Evolutionary conservation across 1,140 invertebrate species (phyloP).

Genomic region (Metaphire vulgaris): DNA sequence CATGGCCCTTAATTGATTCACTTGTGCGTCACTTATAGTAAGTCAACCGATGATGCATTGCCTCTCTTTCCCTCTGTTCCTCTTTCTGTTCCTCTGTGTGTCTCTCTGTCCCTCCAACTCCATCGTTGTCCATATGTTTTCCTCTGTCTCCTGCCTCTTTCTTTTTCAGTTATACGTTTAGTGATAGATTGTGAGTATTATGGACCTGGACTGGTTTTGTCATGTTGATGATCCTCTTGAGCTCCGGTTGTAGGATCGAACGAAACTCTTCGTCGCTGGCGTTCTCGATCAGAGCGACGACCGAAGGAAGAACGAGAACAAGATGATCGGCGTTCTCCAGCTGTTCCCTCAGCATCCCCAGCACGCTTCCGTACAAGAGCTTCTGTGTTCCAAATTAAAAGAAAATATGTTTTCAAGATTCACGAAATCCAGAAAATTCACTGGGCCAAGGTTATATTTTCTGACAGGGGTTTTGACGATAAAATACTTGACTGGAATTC

Average conservation of each 20-base stretch:
- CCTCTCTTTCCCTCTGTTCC: too few relatives aligned
- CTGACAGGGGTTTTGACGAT: neutral
- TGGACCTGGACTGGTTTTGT: slow-evolving; percentile 69
- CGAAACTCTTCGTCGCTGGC: slow-evolving; percentile 75
- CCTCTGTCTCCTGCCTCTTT: too few relatives aligned
- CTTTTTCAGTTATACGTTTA: too few relatives aligned
- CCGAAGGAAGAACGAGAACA: slow-evolving; percentile 77
- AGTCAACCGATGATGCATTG: too few relatives aligned
- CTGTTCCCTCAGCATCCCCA: slow-evolving; percentile 79
- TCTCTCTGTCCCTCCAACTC: too few relatives aligned
- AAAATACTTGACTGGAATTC: neutral
- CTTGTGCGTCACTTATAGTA: too few relatives aligned
- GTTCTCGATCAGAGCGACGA: slow-evolving; percentile 79
- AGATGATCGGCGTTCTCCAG: slow-evolving; percentile 76
- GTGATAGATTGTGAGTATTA: too few relatives aligned
- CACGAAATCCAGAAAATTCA: neutral
- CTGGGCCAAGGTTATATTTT: neutral
- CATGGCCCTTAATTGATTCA: too few relatives aligned
- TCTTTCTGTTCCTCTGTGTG: too few relatives aligned
- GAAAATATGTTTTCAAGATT: neutral
- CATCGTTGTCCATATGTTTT: too few relatives aligned
- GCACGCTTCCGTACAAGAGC: slow-evolving; percentile 91
- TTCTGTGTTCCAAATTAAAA: slow-evolving; percentile 62
- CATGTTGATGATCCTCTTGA: slow-evolving; percentile 70
- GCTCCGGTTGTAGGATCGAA: slow-evolving; percentile 70